Conservation (phyloP, 1,140 invertebrate species). For the Macrobrachium rosenbergii region DNA sequence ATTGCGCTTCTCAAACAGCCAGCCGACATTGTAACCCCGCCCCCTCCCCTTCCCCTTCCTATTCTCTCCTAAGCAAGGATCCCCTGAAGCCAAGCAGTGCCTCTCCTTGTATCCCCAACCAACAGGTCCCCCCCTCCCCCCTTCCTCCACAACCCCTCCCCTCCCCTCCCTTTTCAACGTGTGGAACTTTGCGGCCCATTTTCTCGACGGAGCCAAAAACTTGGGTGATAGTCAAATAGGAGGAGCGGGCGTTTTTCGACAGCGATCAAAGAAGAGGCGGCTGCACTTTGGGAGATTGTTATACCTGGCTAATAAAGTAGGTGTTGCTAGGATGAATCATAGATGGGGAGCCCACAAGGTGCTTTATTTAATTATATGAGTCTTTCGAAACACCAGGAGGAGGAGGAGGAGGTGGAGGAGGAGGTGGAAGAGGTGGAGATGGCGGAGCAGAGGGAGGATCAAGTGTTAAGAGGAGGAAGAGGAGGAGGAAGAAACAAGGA, state of each 20-base stretch:
- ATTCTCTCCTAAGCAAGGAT: too few species aligned
- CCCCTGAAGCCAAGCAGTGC: too few species aligned
- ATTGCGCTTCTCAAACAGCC: slow-evolving; percentile 2
- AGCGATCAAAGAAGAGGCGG: slow-evolving; percentile 9
- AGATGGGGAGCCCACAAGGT: not conserved
- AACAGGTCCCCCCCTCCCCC: too few species aligned
- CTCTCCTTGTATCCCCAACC: too few species aligned
- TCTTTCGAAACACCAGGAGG: slow-evolving; percentile 1
- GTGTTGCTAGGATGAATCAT: not conserved
- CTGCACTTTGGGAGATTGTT: slow-evolving; percentile 37
- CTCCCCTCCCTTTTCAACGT: too few species aligned
- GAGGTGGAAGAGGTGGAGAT: slow-evolving; percentile 3
- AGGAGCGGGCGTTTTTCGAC: slow-evolving; percentile 11
- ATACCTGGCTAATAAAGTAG: slow-evolving; percentile 7
- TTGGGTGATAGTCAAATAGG: slow-evolving; percentile 29
- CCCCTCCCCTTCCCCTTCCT: too few species aligned
- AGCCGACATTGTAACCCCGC: not conserved
- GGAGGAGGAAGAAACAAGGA: not conserved
- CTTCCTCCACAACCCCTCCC: not conserved
- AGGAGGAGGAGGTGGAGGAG: not conserved
- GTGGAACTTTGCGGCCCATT: slow-evolving; percentile 22
- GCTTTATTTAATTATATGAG: not conserved
- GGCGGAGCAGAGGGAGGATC: not conserved
- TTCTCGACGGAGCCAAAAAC: slow-evolving; percentile 24
- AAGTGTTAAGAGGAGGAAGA: not conserved